Percentiles rank a stretch among this genome's conserved stretches.
Conservation (phyloP, 2,888 invertebrate species). For the Caenorhabditis drosophilae region DNA sequence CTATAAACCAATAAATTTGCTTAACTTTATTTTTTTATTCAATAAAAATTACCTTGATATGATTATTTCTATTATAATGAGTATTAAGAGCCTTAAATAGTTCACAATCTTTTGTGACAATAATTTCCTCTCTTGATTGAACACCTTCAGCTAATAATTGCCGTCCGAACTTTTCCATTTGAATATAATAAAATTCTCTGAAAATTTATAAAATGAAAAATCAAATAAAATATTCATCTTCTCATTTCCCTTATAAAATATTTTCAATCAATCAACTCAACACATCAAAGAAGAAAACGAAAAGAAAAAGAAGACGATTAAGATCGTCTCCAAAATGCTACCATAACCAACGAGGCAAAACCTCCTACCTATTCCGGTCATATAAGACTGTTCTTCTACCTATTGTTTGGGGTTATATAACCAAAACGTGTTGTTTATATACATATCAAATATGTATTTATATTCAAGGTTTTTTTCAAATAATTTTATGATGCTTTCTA, state of each 20-base stretch:
- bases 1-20: too few species aligned
- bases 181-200: conserved; percentile 99
- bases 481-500: too few species aligned
- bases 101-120: conserved; percentile 92
- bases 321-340: too few species aligned
- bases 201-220: conserved; percentile 54
- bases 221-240: too few species aligned
- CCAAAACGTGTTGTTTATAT: too few species aligned
- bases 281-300: too few species aligned
- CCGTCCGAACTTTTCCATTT: conserved; percentile 99
- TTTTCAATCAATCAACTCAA: too few species aligned
- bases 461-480: neutral
- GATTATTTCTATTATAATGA: conserved; percentile 96
- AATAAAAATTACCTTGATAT: conserved; percentile 80
- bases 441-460: neutral
- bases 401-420: too few species aligned
- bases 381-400: too few species aligned
- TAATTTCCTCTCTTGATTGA: conserved; percentile 82
- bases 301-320: too few species aligned
- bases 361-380: neutral
- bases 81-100: conserved; percentile 95
- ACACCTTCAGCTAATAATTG: conserved; percentile 96
- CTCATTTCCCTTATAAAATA: too few species aligned
- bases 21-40: too few species aligned
- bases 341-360: conserved; percentile 3